Base-by-base conservation (phyloP, 2,888 invertebrate species). In the Aphrophora alni region DNA sequence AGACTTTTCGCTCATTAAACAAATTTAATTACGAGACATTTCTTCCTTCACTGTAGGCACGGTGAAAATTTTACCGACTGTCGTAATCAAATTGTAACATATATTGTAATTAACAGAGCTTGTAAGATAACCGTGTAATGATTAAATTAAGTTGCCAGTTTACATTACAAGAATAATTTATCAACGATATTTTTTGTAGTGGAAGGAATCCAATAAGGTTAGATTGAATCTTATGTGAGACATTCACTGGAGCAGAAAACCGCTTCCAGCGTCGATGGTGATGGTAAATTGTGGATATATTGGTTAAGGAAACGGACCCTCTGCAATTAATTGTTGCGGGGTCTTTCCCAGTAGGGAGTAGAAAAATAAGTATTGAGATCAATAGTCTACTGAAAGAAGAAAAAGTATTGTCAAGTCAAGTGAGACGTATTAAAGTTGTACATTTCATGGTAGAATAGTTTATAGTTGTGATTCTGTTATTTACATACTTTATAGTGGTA, bases 331-430 rank as follows among this genome's bases (percentile, higher is more conserved):
- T 59, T 59, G 59, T 59, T 12, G 21, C 5, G 44, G 44, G n/a
- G 4, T 59, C 21, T 21, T 2, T 21, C 59, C 21, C 59, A 5
- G 21, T 21, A 21, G 59, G 59, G 59, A 21, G n/a, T 21, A 21
- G 59, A 2, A 44, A 44, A 44, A 44, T 12, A 44, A 44, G 14
- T 21, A 8, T 7, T 14, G 44, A 68, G 38, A 21, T 38, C 25
- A 25, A 38, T 17, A 38, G 25, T 69, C n/a, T 27, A 75, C 1
- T 69, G 25, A 44, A 27, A 77, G 38, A 68, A 59, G 24, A 38
- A 75, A n/a, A 33, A 77, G 59, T 28, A 27, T 68, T 77, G 77
- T 25, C 68, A 69, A 33, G n/a, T n/a, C n/a, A n/a, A n/a, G n/a
- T n/a, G n/a, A n/a, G 77, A 69, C 68, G 68, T 12, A 28, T 68